phyloP scores from a whole-genome alignment of 2,113 vertebrate genomes.

The Labrus mixtus region DNA sequence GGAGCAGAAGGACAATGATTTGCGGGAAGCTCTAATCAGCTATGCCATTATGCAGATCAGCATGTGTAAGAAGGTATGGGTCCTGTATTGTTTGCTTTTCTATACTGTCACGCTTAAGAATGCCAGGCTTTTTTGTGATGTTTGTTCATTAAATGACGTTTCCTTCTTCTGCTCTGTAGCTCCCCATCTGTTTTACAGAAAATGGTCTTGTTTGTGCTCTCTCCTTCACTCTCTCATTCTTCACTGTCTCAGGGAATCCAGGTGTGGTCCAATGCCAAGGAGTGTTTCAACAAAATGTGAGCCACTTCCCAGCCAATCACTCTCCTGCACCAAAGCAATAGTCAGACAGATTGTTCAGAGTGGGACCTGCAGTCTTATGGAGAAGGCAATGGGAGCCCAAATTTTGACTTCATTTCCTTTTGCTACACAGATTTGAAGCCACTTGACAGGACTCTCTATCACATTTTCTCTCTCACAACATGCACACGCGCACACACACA shows the following conservation, averaged over 20 bases:
- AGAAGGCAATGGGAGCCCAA: background rate
- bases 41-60: conserved; percentile 98
- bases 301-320: conserved; percentile 33
- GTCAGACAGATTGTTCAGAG: conserved; percentile 23
- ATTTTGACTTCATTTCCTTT: conserved; percentile 44
- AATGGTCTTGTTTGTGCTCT: background rate
- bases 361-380: conserved; percentile 20
- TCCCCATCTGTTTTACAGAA: background rate
- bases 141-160: too few relatives aligned
- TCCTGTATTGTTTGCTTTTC: background rate
- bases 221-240: background rate
- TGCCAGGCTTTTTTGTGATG: background rate
- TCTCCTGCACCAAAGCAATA: conserved; percentile 20
- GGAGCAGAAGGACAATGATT: conserved; percentile 94
- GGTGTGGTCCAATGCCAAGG: conserved; percentile 96
- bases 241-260: conserved; percentile 89
- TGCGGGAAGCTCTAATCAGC: conserved; percentile 95
- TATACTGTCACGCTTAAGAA: too few relatives aligned
- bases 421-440: conserved; percentile 3
- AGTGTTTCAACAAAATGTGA: conserved; percentile 98
- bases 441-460: conserved; percentile 3
- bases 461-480: background rate
- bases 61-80: conserved; percentile 96
- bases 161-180: background rate
- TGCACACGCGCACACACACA: background rate